Evolutionary conservation across 2,797 vertebrate genomes (phyloP).

Genomic region (Meda fulgida): DNA sequence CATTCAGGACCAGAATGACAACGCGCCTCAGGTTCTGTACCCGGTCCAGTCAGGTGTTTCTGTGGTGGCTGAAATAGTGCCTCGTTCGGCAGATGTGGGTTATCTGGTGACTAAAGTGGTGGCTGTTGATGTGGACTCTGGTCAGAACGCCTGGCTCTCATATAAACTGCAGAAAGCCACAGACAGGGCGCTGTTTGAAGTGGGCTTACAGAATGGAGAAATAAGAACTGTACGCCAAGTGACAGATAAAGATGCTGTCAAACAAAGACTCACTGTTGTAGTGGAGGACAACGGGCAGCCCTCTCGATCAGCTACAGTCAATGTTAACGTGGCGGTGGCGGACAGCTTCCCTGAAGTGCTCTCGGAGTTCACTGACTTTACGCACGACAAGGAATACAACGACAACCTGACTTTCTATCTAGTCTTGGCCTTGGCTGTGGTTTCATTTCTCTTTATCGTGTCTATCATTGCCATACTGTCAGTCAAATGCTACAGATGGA

Average conservation of each 20-base stretch:
- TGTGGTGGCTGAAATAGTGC: slow-evolving; percentile 74
- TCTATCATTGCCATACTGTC: too few species aligned
- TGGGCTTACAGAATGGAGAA: slow-evolving; percentile 66
- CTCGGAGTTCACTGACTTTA: too few species aligned
- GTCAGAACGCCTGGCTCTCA: slow-evolving; percentile 75
- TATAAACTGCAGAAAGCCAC: slow-evolving; percentile 71
- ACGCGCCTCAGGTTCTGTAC: slow-evolving; percentile 68
- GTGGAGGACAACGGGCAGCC: too few species aligned
- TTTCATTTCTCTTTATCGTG: too few species aligned
- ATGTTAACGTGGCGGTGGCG: too few species aligned
- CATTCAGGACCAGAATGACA: slow-evolving; percentile 75
- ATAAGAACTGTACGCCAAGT: slow-evolving; percentile 66
- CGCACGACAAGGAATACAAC: too few species aligned
- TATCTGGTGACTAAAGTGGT: slow-evolving; percentile 83
- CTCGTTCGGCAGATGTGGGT: slow-evolving; percentile 76
- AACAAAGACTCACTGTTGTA: too few species aligned
- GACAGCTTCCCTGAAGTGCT: too few species aligned
- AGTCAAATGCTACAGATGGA: too few species aligned
- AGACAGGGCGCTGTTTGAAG: slow-evolving; percentile 65
- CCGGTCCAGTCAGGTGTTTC: slow-evolving; percentile 67
- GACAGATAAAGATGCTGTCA: slow-evolving; percentile 3
- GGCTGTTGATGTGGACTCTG: slow-evolving; percentile 81
- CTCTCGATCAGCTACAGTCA: too few species aligned
- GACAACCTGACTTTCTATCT: too few species aligned
- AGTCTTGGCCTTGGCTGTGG: too few species aligned